These are phyloP conservation scores for Eupeodes luniger DNA, from an alignment of 2,888 invertebrate species.

Conservation along the genomic window DNA sequence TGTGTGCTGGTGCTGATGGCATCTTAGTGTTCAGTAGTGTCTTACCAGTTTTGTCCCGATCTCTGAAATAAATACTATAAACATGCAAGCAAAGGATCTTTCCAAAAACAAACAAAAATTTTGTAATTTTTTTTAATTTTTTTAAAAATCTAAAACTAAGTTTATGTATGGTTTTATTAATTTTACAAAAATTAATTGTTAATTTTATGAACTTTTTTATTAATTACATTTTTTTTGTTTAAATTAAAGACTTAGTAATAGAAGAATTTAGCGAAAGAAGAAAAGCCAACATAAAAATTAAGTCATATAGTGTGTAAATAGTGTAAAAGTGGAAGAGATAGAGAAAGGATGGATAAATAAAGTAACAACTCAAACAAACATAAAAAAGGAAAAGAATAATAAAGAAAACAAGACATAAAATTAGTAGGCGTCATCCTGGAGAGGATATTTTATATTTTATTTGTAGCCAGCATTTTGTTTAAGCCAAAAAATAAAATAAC, in stretches of 20 bases:
- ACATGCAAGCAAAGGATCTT: slow-evolving; percentile 84
- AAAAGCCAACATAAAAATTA: slow-evolving; percentile 26
- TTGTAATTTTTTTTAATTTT: slow-evolving; percentile 52
- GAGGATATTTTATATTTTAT: slow-evolving; percentile 13
- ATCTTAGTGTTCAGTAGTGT: slow-evolving; percentile 84
- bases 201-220: slow-evolving; percentile 14
- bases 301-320: slow-evolving; percentile 15
- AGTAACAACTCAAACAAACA: slow-evolving; percentile 23
- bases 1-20: slow-evolving; percentile 85
- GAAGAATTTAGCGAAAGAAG: slow-evolving; percentile 23
- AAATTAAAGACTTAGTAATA: slow-evolving; percentile 23
- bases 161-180: slow-evolving; percentile 46
- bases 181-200: slow-evolving; percentile 53
- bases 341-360: slow-evolving; percentile 44
- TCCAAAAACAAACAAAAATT: slow-evolving; percentile 77
- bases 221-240: slow-evolving; percentile 8
- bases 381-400: not conserved
- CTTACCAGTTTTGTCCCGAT: slow-evolving; percentile 84
- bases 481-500: slow-evolving; percentile 3
- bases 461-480: slow-evolving; percentile 15
- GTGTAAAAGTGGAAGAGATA: slow-evolving; percentile 45
- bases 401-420: slow-evolving; percentile 38
- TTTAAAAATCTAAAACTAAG: slow-evolving; percentile 44
- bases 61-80: slow-evolving; percentile 85
- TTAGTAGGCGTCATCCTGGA: slow-evolving; percentile 45